These are phyloP conservation scores for Rhyacichthys aspro DNA, from an alignment of 2,797 vertebrate genomes.

Conservation along the genomic window DNA sequence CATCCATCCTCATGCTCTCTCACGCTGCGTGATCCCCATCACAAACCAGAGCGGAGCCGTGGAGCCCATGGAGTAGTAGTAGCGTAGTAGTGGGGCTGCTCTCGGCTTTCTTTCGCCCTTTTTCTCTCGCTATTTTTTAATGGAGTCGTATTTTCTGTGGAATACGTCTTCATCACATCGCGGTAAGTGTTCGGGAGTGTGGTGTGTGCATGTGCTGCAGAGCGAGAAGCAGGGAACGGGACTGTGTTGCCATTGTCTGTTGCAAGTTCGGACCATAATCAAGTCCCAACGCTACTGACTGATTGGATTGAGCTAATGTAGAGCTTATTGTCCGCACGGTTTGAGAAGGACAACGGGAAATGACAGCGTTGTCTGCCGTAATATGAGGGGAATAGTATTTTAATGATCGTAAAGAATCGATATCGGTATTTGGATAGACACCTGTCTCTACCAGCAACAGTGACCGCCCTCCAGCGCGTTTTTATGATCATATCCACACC, in stretches of 20 bases:
- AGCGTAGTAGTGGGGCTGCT: slow-evolving; percentile 59
- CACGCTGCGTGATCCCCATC: slow-evolving; percentile 71
- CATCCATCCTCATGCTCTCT: slow-evolving; percentile 66
- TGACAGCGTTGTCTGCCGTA: not conserved
- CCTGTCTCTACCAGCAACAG: slow-evolving; percentile 72
- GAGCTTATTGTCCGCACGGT: not conserved
- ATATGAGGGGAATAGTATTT: slow-evolving; percentile 1
- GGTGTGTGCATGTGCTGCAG: slow-evolving; percentile 10
- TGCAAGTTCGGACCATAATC: slow-evolving; percentile 63
- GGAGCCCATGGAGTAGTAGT: slow-evolving; percentile 66
- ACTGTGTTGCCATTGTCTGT: slow-evolving; percentile 78
- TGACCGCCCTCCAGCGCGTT: slow-evolving; percentile 35
- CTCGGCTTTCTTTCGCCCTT: slow-evolving; percentile 21
- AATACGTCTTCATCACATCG: slow-evolving; percentile 56
- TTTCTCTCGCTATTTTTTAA: slow-evolving; percentile 39
- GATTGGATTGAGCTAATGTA: not conserved
- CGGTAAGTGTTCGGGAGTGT: slow-evolving; percentile 71
- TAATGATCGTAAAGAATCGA: slow-evolving; percentile 15
- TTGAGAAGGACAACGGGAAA: not conserved
- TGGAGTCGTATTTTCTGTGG: slow-evolving; percentile 70
- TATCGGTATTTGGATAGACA: slow-evolving; percentile 57
- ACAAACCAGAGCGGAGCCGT: slow-evolving; percentile 49
- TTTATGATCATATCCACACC: not conserved
- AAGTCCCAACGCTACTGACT: slow-evolving; percentile 19
- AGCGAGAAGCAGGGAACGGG: slow-evolving; percentile 28